Evolutionary conservation across 2,797 vertebrate genomes (phyloP).

Genomic region (Coregonus ussuriensis): DNA sequence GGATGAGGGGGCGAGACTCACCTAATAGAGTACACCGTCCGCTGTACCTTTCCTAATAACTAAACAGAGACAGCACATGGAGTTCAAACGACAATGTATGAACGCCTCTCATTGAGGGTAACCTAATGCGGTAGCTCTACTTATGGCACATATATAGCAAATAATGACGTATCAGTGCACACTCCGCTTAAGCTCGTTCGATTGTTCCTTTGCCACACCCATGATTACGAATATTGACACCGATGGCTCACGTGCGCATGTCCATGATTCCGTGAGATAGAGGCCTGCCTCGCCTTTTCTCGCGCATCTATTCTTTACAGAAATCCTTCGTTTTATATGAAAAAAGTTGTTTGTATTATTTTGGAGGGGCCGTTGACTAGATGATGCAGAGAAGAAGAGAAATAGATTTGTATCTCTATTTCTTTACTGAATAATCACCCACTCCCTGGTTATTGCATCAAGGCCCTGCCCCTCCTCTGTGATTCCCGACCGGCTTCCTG

Average conservation of each 20-base stretch:
- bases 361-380: not conserved
- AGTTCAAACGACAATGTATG: not conserved
- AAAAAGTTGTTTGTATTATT: not conserved
- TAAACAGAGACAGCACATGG: not conserved
- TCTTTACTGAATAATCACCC: constrained; percentile 17
- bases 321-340: not conserved
- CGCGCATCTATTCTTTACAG: constrained; percentile 28
- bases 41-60: not conserved
- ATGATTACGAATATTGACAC: constrained; percentile 65
- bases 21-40: not conserved
- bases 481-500: constrained; percentile 75
- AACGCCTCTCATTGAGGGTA: not conserved
- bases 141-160: not conserved
- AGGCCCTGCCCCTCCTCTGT: constrained; percentile 52
- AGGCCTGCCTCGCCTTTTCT: constrained; percentile 58
- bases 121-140: not conserved
- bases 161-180: not conserved
- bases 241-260: constrained; percentile 56
- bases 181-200: constrained; percentile 21
- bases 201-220: constrained; percentile 69
- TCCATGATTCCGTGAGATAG: constrained; percentile 56
- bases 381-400: not conserved
- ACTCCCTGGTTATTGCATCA: constrained; percentile 40
- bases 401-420: constrained; percentile 28
- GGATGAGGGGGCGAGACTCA: not conserved